Evolutionary conservation across 2,113 vertebrate species (phyloP).

Genomic region (Loxodonta africana): DNA sequence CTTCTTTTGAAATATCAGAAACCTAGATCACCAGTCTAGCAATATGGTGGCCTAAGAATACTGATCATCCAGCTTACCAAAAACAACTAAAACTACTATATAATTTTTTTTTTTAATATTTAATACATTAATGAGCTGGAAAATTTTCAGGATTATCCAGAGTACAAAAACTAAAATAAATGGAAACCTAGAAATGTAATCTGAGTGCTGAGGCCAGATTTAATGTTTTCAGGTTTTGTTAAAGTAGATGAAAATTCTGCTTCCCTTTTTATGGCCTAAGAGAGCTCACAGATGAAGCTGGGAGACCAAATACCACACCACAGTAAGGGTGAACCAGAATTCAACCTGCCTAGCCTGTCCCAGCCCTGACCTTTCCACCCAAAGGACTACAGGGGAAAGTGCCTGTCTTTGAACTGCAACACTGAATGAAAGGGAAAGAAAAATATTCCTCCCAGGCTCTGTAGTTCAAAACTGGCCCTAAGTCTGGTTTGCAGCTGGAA

Average conservation of each 20-base stretch:
- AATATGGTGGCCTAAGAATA: no score
- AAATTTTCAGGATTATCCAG: not conserved
- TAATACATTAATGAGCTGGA: not conserved
- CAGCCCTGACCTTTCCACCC: not conserved
- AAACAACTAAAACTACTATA: not conserved
- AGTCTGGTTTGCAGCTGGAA: not conserved
- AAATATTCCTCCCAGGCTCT: not conserved
- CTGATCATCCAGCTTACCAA: not conserved
- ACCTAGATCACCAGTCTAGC: not conserved
- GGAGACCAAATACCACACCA: not conserved
- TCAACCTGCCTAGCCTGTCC: not conserved
- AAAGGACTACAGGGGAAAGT: not conserved
- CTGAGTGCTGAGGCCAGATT: not conserved
- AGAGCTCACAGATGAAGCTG: not conserved
- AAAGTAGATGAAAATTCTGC: not conserved
- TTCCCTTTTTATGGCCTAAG: not conserved
- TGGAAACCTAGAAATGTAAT: not conserved
- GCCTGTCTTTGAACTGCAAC: not conserved
- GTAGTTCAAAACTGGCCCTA: not conserved
- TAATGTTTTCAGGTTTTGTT: not conserved
- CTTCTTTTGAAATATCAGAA: not conserved
- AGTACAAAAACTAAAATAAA: not conserved
- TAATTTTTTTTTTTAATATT: not conserved
- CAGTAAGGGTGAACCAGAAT: not conserved
- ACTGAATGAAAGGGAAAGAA: not conserved